Conservation (phyloP, 2,797 vertebrate genomes). For the Argentina silus region DNA sequence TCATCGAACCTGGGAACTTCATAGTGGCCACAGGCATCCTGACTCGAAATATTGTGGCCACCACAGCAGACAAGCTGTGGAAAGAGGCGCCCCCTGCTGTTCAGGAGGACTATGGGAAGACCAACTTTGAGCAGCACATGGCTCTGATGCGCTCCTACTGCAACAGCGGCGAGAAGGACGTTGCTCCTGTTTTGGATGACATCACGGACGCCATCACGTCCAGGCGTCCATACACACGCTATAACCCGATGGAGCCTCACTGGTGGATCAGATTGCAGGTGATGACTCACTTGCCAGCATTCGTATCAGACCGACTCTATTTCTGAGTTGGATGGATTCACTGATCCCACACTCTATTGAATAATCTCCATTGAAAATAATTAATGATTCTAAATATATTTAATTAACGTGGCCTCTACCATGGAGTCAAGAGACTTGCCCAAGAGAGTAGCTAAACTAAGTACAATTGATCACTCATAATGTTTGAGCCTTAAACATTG, state of each 20-base stretch:
- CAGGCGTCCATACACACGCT: constrained; percentile 77
- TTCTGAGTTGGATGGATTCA: constrained; percentile 50
- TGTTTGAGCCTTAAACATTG: not conserved
- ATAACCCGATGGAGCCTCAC: constrained; percentile 82
- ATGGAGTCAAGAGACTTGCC: not conserved
- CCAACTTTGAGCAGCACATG: constrained; percentile 75
- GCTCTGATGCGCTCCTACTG: constrained; percentile 81
- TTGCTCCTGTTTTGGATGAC: constrained; percentile 75
- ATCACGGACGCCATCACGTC: constrained; percentile 81
- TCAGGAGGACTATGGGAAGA: constrained; percentile 81
- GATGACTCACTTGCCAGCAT: constrained; percentile 83
- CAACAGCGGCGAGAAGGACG: constrained; percentile 75
- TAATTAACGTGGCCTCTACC: not conserved
- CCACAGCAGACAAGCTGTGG: constrained; percentile 82
- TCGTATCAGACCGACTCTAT: constrained; percentile 83
- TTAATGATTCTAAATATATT: not conserved
- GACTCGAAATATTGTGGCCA: constrained; percentile 70
- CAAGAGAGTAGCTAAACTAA: not conserved
- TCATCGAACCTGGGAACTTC: constrained; percentile 86
- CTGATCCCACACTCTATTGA: not conserved
- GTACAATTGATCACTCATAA: not conserved
- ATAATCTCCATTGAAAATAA: not conserved
- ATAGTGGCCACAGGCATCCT: constrained; percentile 84
- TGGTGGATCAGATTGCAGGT: constrained; percentile 86
- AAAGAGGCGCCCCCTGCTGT: constrained; percentile 64